Percentiles rank a stretch among this genome's conserved stretches.
These are phyloP conservation scores for Drepana arcuata DNA, from an alignment of 1,140 invertebrate species.

Conservation along the genomic window DNA sequence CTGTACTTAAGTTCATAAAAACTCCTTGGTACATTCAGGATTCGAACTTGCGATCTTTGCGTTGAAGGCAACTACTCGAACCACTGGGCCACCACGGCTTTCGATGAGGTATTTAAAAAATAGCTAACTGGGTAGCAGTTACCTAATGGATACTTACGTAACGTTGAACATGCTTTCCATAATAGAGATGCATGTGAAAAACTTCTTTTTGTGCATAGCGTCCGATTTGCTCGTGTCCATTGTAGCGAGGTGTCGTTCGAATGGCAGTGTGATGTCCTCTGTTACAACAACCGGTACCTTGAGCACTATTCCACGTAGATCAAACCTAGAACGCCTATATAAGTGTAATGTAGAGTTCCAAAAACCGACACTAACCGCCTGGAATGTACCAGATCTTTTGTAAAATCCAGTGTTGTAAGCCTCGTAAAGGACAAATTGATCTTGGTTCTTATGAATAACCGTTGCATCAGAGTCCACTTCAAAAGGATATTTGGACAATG, in stretches of 20 bases:
- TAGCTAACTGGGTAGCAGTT: too few relatives aligned
- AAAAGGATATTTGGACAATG: constrained; percentile 26
- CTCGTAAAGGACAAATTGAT: constrained; percentile 27
- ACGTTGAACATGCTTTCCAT: constrained; percentile 77
- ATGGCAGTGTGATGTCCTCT: too few relatives aligned
- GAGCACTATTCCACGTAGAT: constrained; percentile 43
- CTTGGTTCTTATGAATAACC: constrained; percentile 14
- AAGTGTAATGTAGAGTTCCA: constrained; percentile 25
- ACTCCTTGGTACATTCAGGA: too few relatives aligned
- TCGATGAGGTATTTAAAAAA: too few relatives aligned
- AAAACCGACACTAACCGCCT: constrained; percentile 25
- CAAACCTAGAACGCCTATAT: too few relatives aligned
- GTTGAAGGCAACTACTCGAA: too few relatives aligned
- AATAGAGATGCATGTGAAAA: constrained; percentile 68
- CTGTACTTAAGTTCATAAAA: too few relatives aligned
- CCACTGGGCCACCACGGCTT: too few relatives aligned
- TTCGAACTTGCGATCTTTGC: too few relatives aligned
- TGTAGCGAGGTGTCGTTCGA: too few relatives aligned
- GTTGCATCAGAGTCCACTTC: constrained; percentile 40
- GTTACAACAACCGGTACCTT: constrained; percentile 57
- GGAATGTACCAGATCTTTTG: too few relatives aligned
- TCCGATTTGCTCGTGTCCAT: constrained; percentile 74
- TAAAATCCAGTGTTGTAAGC: constrained; percentile 35
- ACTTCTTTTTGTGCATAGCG: constrained; percentile 76
- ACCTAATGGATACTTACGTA: constrained; percentile 70